Conservation (phyloP, 2,113 vertebrate species). For the Scomber japonicus region DNA sequence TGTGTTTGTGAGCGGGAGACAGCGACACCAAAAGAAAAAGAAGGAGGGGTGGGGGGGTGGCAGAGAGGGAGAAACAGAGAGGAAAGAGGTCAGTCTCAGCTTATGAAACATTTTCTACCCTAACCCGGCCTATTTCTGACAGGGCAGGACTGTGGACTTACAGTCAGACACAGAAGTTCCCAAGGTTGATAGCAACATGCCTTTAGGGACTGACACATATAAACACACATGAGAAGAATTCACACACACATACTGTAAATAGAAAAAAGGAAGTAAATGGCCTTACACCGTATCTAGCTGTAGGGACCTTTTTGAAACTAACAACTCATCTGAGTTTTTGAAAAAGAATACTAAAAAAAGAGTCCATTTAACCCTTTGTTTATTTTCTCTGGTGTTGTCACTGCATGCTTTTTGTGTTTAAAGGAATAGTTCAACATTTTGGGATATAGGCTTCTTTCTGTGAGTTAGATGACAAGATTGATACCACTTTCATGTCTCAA, state of each 20-base stretch:
- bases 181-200: slow-evolving; percentile 59
- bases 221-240: slow-evolving; percentile 34
- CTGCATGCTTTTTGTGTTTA: background rate
- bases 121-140: slow-evolving; percentile 84
- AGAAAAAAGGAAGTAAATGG: background rate
- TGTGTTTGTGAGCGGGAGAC: slow-evolving; percentile 49
- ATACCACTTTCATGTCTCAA: background rate
- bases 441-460: background rate
- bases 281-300: slow-evolving; percentile 26
- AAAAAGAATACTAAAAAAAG: background rate
- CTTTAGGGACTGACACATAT: slow-evolving; percentile 54
- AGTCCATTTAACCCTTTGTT: too few species aligned
- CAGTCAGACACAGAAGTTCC: slow-evolving; percentile 70
- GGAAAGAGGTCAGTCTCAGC: slow-evolving; percentile 82
- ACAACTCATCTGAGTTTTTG: background rate
- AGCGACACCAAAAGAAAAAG: slow-evolving; percentile 42
- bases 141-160: slow-evolving; percentile 69
- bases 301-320: background rate
- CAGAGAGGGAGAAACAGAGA: slow-evolving; percentile 51
- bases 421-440: slow-evolving; percentile 1
- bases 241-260: slow-evolving; percentile 16
- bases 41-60: slow-evolving; percentile 14
- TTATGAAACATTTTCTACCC: slow-evolving; percentile 85
- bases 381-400: background rate
- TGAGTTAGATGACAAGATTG: background rate